Conservation (phyloP, 92 coral and sea anemone genomes). For the Epizoanthus illoricatus region DNA sequence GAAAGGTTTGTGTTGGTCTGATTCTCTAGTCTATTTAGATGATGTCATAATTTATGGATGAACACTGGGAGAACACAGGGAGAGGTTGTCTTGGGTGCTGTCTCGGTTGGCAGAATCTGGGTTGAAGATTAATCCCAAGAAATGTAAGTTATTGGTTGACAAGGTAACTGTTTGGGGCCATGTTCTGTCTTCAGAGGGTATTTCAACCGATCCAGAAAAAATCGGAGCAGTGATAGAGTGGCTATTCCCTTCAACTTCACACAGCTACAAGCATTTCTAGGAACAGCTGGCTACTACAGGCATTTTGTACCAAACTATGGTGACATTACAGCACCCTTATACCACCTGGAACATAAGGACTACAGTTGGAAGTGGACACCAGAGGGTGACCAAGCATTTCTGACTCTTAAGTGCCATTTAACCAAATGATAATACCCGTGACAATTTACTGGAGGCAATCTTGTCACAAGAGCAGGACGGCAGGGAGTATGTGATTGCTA, state of each 20-base stretch:
- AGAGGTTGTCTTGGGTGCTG: conserved; percentile 35
- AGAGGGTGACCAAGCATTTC: background rate
- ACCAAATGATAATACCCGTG: conserved; percentile 41
- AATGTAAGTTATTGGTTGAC: conserved; percentile 41
- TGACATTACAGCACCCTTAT: conserved; percentile 40
- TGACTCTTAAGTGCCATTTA: too few species aligned
- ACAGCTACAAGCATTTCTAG: conserved; percentile 41
- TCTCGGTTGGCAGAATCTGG: too few species aligned
- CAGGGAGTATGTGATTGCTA: too few species aligned
- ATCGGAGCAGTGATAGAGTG: conserved; percentile 25
- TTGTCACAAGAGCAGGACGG: conserved; percentile 6
- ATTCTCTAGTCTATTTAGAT: conserved; percentile 42
- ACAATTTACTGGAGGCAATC: conserved; percentile 24
- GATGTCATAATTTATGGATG: conserved; percentile 40
- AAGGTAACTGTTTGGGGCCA: conserved; percentile 29
- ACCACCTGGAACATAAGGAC: conserved; percentile 45
- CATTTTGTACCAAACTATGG: conserved; percentile 45
- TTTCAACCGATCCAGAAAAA: conserved; percentile 43
- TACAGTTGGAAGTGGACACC: conserved; percentile 23
- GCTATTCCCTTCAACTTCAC: background rate
- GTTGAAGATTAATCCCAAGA: conserved; percentile 44
- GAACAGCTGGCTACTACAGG: conserved; percentile 38
- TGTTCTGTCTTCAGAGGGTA: conserved; percentile 23
- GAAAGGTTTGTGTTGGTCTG: conserved; percentile 41
- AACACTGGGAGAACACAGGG: conserved; percentile 34